Base-by-base conservation (phyloP, 1,140 invertebrate genomes). In the Brachystomella parvula region DNA sequence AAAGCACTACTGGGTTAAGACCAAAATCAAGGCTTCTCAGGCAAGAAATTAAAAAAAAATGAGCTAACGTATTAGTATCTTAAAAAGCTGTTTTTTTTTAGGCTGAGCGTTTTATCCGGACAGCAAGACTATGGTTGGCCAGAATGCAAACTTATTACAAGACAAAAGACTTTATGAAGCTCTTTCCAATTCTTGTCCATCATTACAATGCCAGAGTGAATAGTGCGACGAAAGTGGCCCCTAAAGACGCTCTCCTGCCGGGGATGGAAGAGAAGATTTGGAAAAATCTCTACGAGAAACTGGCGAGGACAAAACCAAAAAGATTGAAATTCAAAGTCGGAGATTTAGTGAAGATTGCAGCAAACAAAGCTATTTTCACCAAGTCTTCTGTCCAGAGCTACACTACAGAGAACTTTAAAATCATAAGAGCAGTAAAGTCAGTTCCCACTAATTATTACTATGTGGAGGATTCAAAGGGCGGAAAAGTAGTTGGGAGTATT, bases 121-220 rank as follows among this genome's bases (percentile, higher is more conserved):
- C 39, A 12, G 9, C n/a, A 9, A 44, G 39, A 44, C n/a, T 44
- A 44, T 44, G n/a, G 9, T 44, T 44, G 39, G 39, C 39, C 9
- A 9, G 39, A 12, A 12, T 12, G 9, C 39, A 44, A 44, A 44
- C 39, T n/a, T n/a, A 44, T 44, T 44, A 12, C 39, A 44, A 44
- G 39, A 44, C 39, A 44, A 44, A 44, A 44, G 39, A 44, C n/a
- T 44, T 44, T n/a, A 44, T 44, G n/a, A 44, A 44, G 39, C n/a
- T 44, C 9, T n/a, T 44, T 44, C 39, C 39, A 12, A n/a, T 12
- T 9, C 9, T 44, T 44, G 39, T 44, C n/a, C n/a, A 9, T 44
- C 39, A 44, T n/a, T 44, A 44, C 39, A 44, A 44, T 44, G 39
- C 39, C n/a, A 9, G 39, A n/a, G 9, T 9, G n/a, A 9, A 44